Base-by-base conservation (phyloP, 2,888 invertebrate species). In the Calliopum simillimum region DNA sequence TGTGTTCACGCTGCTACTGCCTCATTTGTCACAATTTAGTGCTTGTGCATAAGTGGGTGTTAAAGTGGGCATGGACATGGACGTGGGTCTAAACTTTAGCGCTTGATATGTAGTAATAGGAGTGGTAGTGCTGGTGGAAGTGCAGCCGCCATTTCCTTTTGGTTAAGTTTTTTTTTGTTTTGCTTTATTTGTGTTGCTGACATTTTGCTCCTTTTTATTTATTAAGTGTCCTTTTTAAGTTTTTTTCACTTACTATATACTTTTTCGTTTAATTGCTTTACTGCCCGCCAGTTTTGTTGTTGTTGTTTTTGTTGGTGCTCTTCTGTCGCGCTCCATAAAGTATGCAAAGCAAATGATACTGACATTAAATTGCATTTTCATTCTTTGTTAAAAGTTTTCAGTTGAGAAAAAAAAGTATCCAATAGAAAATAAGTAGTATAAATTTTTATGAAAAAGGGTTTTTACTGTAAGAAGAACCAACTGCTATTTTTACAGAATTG, bases 341-440 rank as follows among this genome's bases (percentile, higher is more conserved):
- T 71, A 71, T 65, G 68, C 68, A 71, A 71, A 61, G 66, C 56
- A 71, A 71, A 71, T 66, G 64, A 71, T 61, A 68, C 68, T 59
- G 6, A 23, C 25, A 64, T 51, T 61, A 62, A 61, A 59, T 69
- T 47, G 47, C 23, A 41, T 33, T 63, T 63, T 63, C 41, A 23
- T 49, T 3, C n/a, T 62, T 62, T 62, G 5, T 33, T 46, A 11
- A 58, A 19, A 56, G 5, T 69, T 13, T 16, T 55, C 21, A 47
- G 44, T 44, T 14, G 58, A 25, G 44, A 21, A 23, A 16, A 56
- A 49, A 46, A 61, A 59, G n/a, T n/a, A 47, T 41, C 12, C 21
- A 23, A 41, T 33, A n/a, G 41, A 62, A 55, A 16, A 25, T 19
- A 25, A 56, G 43, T 33, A 8, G 33, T 33, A 33, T 8, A 5